Evolutionary conservation across 2,113 vertebrate species (phyloP).

Genomic region (Catharus minimus): DNA sequence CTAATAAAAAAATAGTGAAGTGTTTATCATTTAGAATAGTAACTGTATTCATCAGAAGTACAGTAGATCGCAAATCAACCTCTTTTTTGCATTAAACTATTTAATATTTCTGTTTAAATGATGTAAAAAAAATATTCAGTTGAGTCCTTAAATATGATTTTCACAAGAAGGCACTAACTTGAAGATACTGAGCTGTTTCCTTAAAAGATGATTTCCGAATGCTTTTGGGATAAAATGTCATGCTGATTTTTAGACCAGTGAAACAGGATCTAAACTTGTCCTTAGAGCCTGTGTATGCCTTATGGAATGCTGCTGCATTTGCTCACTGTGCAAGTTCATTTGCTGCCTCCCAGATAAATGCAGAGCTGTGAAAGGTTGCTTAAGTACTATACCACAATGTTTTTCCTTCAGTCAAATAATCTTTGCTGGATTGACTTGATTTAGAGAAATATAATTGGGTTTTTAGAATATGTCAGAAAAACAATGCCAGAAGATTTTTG

Average conservation of each 20-base stretch:
- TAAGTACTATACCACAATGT: not conserved
- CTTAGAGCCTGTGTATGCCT: not conserved
- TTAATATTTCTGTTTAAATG: not conserved
- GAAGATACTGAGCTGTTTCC: not conserved
- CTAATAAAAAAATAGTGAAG: not conserved
- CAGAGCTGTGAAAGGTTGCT: not conserved
- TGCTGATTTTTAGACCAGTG: not conserved
- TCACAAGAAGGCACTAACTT: not conserved
- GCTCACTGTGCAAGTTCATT: not conserved
- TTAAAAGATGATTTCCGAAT: not conserved
- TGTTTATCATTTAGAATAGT: not conserved
- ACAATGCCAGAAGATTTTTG: not conserved
- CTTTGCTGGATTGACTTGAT: not conserved
- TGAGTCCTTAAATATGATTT: not conserved
- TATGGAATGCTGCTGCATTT: not conserved
- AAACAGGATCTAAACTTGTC: not conserved
- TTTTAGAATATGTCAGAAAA: not conserved
- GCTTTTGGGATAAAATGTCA: not conserved
- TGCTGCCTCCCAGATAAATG: not conserved
- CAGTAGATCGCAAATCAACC: not conserved
- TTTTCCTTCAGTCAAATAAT: not conserved
- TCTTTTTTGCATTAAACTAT: not conserved
- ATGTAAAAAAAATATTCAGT: not conserved
- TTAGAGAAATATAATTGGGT: not conserved
- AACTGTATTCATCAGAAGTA: not conserved